Base-by-base conservation (phyloP, 2,113 vertebrate genomes). In the Chaenocephalus aceratus region DNA sequence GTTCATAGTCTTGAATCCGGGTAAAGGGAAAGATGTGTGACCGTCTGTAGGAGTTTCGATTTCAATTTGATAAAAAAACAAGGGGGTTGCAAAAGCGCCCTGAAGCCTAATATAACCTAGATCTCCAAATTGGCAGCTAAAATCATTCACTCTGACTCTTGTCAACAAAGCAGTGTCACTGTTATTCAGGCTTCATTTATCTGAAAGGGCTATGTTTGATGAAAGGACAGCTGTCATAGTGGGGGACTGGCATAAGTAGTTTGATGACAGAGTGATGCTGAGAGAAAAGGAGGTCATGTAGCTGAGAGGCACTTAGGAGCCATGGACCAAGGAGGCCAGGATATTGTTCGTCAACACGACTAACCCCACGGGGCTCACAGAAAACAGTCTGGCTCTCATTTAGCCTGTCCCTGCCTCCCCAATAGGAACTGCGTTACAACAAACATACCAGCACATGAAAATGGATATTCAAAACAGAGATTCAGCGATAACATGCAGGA, bases 161-260 rank as follows among this genome's bases (percentile, higher is more conserved):
- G 70, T 89, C 88, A 82, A 80, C 78, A 84, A 68, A 81, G 46
- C 61, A 72, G 36, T 83, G 78, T 77, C 85, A 72, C 65, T 77
- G 83, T 77, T 75, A 77, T 77, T 88, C 67, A 77, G 75, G 60
- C 70, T 59, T 78, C 76, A 82, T 85, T 79, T 63, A 75, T 87
- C 71, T 87, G 18, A 90, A 86, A 75, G 64, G 57, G 30, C 73
- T 61, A 59, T 80, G 83, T 87, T 83, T 89, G 89, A 90, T 75
- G 80, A 91, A 89, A 92, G 86, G 82, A 87, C 92, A 91, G 90
- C 91, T 91, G 92, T 90, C 91, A 88, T 76, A 88, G 79, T 49
- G 68, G 87, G 83, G 83, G 88, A 81, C 84, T 12, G 2, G 63
- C 36, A 58, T 83, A 93, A 93, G 92, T 84, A 85, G 74, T 68